Evolutionary conservation across 2,888 invertebrate species (phyloP), one percentile per base, ranked within the genome.

Genomic region (Psococerastis gibbosa): DNA sequence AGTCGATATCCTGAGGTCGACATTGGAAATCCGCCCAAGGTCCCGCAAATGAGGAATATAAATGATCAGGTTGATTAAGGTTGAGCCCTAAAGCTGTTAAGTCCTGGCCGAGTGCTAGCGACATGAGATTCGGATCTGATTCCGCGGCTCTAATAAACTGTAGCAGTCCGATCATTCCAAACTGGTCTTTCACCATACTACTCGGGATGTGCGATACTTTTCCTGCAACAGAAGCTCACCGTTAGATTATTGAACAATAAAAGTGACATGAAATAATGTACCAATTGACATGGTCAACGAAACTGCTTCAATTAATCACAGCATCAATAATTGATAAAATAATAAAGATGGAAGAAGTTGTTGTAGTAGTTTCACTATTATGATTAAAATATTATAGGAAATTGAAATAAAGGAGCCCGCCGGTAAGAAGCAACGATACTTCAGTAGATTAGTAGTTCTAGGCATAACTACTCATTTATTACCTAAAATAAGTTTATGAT

Each of bases 161-260:
- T 63, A 99, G 69, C 54, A 99, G 73, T 41, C 98, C 98, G 52
- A 97, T 94, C 71, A 99, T 97, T 55, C 98, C 98, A 64, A 94
- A 98, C 69, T 98, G 98, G 68, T 99, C 98, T 55, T 84, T 87
- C 52, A 99, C 89, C 97, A 99, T 98, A 60, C 88, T 88, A 53
- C 80, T 78, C 49, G 98, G 98, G 69, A 99, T 97, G 68, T 95
- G 94, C 62, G 94, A 88, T 57, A 98, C 92, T 70, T 87, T 84
- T 56, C 91, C 89, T 89, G 60, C 35, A 64, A 60, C 45, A 45
- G 44, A 46, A 53, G 50, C n/a, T n/a, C n/a, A n/a, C n/a, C n/a
- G n/a, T n/a, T 48, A 43, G n/a, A n/a, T n/a, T n/a, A n/a, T n/a
- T n/a, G n/a, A n/a, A n/a, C n/a, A n/a, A 44, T 31, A 33, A 34